Evolutionary conservation across 2,888 invertebrate genomes (phyloP).

Genomic region (Metopia argyrocephala): DNA sequence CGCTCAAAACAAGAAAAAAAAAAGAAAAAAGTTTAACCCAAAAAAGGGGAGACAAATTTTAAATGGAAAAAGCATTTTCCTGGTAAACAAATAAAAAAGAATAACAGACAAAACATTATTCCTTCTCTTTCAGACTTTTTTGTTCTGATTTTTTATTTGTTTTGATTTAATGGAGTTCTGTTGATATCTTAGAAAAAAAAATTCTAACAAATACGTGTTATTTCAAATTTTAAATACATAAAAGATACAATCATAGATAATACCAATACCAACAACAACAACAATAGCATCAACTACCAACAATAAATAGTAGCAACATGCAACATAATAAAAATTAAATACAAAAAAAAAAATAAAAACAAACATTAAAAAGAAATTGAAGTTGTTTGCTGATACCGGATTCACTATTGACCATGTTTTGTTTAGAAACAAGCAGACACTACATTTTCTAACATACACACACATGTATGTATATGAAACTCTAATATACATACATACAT

Average conservation of each 20-base stretch:
- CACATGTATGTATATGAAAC: neutral
- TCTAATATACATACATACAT: neutral
- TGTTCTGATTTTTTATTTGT: constrained; percentile 8
- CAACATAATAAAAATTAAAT: too few species aligned
- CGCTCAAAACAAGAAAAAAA: neutral
- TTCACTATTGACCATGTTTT: constrained; percentile 44
- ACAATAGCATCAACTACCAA: neutral
- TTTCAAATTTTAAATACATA: constrained; percentile 50
- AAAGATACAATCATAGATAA: constrained; percentile 33
- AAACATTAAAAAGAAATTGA: constrained; percentile 49
- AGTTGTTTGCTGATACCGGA: constrained; percentile 40
- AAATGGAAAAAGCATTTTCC: neutral
- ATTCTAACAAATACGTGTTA: constrained; percentile 47
- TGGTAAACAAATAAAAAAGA: too few species aligned
- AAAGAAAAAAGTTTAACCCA: too few species aligned
- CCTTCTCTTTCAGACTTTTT: too few species aligned
- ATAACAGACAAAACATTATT: too few species aligned
- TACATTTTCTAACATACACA: neutral
- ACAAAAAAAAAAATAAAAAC: too few species aligned
- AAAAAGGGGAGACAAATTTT: neutral
- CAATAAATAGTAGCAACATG: too few species aligned
- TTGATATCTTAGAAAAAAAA: constrained; percentile 46
- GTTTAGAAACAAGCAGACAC: too few species aligned
- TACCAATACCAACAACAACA: constrained; percentile 9
- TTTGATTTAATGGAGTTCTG: constrained; percentile 46